Evolutionary conservation across 2,888 invertebrate genomes (phyloP), one percentile per base, ranked within the genome.

Genomic region (Pomacea canaliculata): DNA sequence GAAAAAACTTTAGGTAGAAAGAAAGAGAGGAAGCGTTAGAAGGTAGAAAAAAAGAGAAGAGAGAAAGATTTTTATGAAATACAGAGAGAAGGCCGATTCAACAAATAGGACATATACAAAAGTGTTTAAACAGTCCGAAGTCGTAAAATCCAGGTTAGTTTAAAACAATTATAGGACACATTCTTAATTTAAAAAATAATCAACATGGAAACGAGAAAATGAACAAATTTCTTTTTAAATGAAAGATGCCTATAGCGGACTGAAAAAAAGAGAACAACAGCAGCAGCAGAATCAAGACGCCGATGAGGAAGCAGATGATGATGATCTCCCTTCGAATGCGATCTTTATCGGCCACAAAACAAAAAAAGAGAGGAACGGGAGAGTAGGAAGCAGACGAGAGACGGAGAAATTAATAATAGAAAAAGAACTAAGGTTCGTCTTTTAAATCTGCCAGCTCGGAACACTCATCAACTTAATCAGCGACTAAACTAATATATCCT

Each of bases 401-500:
- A 18, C 51, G 51, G 51, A 56, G 51, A 56, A 56, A 56, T 56
- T 56, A 56, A 56, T 56, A 56, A 56, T 56, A 56, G 51, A 56
- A 62, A 71, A 62, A 62, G 62, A n/a, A 37, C 18, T 46, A 71
- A 73, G 60, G 60, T 59, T 68, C 62, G 62, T 69, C 69, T 69
- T 63, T 74, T 68, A 68, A 69, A 74, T 73, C 73, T 73, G 68
- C 73, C 73, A 48, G 59, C 23, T 19, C 48, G 73, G 51, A 60
- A 69, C 73, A 60, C 68, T 73, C 69, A 73, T 74, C 69, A 74
- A 74, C 74, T 74, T 74, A 74, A 74, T 74, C 69, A 74, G 51
- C 69, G 49, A 63, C 74, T 79, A 79, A 79, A 79, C 77, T 79
- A 79, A 79, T 79, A 71, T 79, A 69, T 72, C 67, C 67, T 69